Base-by-base conservation (phyloP, 1,140 invertebrate genomes). In the Atopsyche davidsoni region DNA sequence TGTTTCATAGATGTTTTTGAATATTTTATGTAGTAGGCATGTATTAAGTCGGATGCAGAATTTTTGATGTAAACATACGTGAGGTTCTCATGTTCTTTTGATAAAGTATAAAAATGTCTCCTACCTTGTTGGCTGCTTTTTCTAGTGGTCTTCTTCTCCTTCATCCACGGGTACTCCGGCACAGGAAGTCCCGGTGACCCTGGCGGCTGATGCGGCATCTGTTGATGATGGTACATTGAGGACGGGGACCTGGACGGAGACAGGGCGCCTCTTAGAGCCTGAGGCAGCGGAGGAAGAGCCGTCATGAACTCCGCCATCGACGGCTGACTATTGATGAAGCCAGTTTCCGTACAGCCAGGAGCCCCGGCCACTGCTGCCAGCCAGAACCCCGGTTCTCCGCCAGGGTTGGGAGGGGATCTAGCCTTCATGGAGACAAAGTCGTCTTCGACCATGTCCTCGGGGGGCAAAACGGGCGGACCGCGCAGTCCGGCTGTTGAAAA, bases 81-180 rank as follows among this genome's bases (percentile, higher is more conserved):
- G n/a, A n/a, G n/a, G n/a, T n/a, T n/a, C n/a, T n/a, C n/a, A n/a
- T n/a, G n/a, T n/a, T n/a, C n/a, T n/a, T n/a, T n/a, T n/a, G n/a
- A n/a, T n/a, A n/a, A n/a, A n/a, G n/a, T 38, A 23, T 7, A 41
- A 25, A 19, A 19, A 40, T 25, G 23, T 19, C 22, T 70, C 78
- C 81, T 75, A 92, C 89, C 89, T 87, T 92, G 89, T 69, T 92
- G 89, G 63, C 78, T 85, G 65, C 75, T 84, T 69, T 96, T 95
- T 60, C 91, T 79, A 1, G 89, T 89, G 1, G 90, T 92, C 71
- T 96, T 96, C 77, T 96, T 96, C 71, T 96, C 92, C 67, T 95
- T 95, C 92, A 96, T 95, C 92, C 92, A 96, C 1, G 92, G 89
- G 68, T 93, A 96, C 63, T 95, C 91, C 16, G 90, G 89, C 39